Percentiles rank a stretch among this genome's conserved stretches.
phyloP scores from a whole-genome alignment of 2,113 vertebrate species.

The Bombycilla garrulus region DNA sequence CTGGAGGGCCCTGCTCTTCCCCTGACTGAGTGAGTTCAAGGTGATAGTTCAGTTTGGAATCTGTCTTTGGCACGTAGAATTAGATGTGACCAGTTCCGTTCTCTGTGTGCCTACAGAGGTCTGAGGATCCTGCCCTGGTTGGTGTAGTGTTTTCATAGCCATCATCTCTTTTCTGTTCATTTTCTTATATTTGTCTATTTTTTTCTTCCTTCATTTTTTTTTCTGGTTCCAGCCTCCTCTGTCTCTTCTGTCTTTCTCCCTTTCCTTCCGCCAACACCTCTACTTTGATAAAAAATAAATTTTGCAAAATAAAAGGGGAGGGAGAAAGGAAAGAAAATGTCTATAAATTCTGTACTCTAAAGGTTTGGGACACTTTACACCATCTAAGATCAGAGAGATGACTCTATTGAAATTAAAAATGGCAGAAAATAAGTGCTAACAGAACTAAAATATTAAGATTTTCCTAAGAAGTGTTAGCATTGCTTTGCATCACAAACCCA shows the following conservation, averaged over 20 bases:
- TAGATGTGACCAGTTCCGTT: not conserved
- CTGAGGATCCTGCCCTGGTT: not conserved
- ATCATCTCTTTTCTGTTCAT: not conserved
- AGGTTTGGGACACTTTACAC: not conserved
- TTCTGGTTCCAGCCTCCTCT: not conserved
- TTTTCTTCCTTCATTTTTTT: not conserved
- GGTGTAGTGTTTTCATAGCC: not conserved
- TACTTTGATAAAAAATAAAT: not conserved
- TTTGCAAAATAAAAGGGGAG: not conserved
- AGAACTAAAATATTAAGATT: not conserved
- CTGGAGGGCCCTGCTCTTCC: not conserved
- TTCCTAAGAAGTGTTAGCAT: not conserved
- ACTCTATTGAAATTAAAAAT: not conserved
- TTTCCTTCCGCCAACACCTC: not conserved
- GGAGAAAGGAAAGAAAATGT: not conserved
- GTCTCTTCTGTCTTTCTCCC: not conserved
- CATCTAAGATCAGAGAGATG: not conserved
- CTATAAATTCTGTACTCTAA: not conserved
- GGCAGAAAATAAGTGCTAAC: not conserved
- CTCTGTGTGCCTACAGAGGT: not conserved
- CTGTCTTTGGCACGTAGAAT: not conserved
- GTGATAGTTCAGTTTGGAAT: not conserved
- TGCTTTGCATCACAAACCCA: not conserved
- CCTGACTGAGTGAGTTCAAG: not conserved
- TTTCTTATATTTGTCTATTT: not conserved